Conservation (phyloP, 2,113 vertebrate species). For the Sula dactylatra region DNA sequence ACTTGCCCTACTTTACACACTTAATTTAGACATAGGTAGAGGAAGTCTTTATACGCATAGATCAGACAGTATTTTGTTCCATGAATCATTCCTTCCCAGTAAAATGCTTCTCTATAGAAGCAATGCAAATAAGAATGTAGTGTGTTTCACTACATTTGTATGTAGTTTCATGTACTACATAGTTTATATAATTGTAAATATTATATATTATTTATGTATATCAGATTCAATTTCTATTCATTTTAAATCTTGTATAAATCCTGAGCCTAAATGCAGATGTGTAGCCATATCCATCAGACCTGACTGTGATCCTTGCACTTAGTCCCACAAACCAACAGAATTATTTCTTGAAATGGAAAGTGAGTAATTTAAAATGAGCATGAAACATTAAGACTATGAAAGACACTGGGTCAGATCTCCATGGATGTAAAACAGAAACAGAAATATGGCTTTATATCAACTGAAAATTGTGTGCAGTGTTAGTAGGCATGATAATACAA, state of each 20-base stretch:
- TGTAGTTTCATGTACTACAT: background rate
- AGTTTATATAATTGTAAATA: background rate
- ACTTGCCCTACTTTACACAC: background rate
- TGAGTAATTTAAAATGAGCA: background rate
- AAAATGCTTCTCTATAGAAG: background rate
- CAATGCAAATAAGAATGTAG: background rate
- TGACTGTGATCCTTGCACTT: background rate
- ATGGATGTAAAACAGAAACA: background rate
- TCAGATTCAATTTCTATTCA: background rate
- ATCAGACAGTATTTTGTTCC: background rate
- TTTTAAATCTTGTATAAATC: background rate
- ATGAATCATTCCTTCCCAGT: background rate
- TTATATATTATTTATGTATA: background rate
- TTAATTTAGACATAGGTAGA: background rate
- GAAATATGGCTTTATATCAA: background rate
- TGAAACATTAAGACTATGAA: background rate
- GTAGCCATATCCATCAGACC: background rate
- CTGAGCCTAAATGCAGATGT: background rate
- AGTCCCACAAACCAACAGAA: background rate
- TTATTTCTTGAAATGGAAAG: background rate
- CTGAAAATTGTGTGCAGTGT: background rate
- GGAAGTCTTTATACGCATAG: background rate
- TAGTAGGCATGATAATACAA: background rate
- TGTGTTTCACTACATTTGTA: background rate
- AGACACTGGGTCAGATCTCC: background rate